phyloP scores from a whole-genome alignment of 2,797 vertebrate species.

The Sebastes hopkinsi region DNA sequence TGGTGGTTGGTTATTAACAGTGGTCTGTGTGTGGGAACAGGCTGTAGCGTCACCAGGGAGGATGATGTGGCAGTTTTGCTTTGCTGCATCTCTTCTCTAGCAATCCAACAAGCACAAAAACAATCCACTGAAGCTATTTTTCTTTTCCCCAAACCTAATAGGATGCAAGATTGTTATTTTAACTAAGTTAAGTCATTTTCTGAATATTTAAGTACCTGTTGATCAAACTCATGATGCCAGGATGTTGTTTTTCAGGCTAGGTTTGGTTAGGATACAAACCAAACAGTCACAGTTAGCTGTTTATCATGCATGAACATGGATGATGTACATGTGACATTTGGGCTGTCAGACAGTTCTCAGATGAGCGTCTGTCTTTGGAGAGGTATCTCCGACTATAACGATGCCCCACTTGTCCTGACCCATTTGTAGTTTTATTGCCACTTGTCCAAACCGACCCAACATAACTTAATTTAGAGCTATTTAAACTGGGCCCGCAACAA shows the following conservation, averaged over 20 bases:
- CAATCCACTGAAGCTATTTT: conserved; percentile 17
- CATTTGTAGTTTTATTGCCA: conserved; percentile 41
- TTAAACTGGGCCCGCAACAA: conserved; percentile 59
- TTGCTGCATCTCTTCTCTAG: conserved; percentile 58
- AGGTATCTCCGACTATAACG: background rate
- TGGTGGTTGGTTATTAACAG: conserved; percentile 26
- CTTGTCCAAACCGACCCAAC: conserved; percentile 28
- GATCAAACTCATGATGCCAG: background rate
- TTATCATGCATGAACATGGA: background rate
- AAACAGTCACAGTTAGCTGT: background rate
- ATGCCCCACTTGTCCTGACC: conserved; percentile 40
- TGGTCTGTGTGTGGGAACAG: conserved; percentile 47
- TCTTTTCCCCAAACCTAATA: background rate
- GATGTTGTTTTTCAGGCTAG: background rate
- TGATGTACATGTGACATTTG: background rate
- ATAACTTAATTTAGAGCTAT: conserved; percentile 48
- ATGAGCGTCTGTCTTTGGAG: background rate
- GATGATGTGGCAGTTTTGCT: conserved; percentile 81
- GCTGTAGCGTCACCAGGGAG: conserved; percentile 61
- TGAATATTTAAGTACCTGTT: conserved; percentile 5
- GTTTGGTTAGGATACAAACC: background rate
- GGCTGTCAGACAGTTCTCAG: background rate
- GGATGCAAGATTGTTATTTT: background rate
- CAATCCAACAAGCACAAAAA: conserved; percentile 28
- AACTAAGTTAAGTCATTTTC: background rate